Base-by-base conservation (phyloP, 2,888 invertebrate species). In the Apotomis betuletana region DNA sequence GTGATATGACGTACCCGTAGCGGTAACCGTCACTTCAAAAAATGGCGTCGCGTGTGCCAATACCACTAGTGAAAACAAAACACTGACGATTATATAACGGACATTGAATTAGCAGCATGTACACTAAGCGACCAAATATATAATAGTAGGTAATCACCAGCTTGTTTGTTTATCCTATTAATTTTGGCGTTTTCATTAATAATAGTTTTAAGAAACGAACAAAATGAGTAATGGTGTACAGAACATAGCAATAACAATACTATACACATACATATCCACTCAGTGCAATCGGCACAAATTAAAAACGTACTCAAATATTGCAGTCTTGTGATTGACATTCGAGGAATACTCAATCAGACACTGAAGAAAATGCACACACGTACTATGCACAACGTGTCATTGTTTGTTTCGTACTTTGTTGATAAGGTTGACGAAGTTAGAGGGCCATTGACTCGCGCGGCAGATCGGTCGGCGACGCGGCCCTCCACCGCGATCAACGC, bases 391-490 rank as follows among this genome's bases (percentile, higher is more conserved):
- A 52, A 27, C 38, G 36, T 58, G 70, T 58, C 52, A 68, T 68
- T 72, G 62, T 62, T 63, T 69, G 55, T 55, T 62, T 62, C 58
- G 46, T 36, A 70, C n/a, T 70, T 63, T 52, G 58, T 70, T 63
- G 67, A 68, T 72, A 68, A 72, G 58, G 67, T 68, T 68, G 72
- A 59, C 63, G 59, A 63, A 72, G 68, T 68, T 72, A 38, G 63
- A 72, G 63, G 68, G 72, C 72, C 72, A 57, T 59, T 72, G 72
- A 72, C 72, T 63, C 41, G 67, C 41, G 46, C 58, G 49, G 73
- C 51, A 54, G 74, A 74, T 68, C 74, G 74, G 59, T 64, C 72
- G 69, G 49, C 59, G 71, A 67, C 67, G 55, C 49, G 63, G 49
- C 58, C 62, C 54, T 13, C 5, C 27, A 67, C 44, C 36, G 36